phyloP scores from a whole-genome alignment of 2,113 vertebrate genomes.

The Anthoscopus minutus region DNA sequence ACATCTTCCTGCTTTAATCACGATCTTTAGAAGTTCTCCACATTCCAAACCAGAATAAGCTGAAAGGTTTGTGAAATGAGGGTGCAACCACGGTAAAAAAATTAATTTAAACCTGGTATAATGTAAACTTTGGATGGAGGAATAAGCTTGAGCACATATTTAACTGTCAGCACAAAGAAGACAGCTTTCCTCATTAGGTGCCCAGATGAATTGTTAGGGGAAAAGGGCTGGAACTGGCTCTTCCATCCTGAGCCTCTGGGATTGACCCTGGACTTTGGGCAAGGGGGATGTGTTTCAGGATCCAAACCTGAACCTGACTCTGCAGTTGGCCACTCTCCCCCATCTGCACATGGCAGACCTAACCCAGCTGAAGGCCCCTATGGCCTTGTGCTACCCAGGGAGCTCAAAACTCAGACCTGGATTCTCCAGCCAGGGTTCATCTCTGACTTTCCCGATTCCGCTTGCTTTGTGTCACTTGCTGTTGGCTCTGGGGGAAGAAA shows the following conservation, averaged over 20 bases:
- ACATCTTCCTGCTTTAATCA: neutral
- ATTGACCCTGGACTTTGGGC: neutral
- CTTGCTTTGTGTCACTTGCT: neutral
- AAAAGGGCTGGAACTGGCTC: neutral
- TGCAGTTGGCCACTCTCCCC: neutral
- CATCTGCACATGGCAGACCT: neutral
- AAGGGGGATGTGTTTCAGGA: neutral
- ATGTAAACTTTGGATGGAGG: neutral
- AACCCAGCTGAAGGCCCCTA: neutral
- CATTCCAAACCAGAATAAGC: neutral
- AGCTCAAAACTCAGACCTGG: neutral
- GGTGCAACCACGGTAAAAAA: neutral
- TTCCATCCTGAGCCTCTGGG: neutral
- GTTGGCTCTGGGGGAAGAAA: neutral
- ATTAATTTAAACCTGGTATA: neutral
- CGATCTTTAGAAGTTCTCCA: neutral
- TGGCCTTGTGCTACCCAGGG: neutral
- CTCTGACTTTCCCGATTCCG: neutral
- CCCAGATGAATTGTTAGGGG: neutral
- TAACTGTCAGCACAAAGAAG: constrained; percentile 26
- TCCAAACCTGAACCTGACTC: neutral
- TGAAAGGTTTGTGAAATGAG: neutral
- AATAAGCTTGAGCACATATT: neutral
- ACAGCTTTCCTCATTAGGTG: neutral
- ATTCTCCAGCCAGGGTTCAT: neutral